Conservation (phyloP, 2,113 vertebrate species). For the Myanophis thanlyinensis region DNA sequence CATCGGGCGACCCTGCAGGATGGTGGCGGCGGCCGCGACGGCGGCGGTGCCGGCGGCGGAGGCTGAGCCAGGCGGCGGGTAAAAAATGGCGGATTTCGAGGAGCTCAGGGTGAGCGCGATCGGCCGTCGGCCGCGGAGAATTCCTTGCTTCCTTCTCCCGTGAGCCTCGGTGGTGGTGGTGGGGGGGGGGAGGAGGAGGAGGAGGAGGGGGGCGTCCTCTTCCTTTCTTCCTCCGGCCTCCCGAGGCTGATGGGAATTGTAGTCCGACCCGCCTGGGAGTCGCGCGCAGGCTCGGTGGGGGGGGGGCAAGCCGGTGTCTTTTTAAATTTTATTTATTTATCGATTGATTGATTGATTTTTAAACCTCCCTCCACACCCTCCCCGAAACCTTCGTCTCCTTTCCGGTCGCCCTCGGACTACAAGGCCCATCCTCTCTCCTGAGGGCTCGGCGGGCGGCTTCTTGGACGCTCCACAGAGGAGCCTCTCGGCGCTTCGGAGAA, state of each 20-base stretch:
- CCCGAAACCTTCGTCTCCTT: not conserved
- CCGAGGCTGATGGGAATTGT: not conserved
- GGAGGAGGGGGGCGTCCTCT: fast-evolving
- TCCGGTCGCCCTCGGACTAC: too few species aligned
- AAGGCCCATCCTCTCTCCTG: not conserved
- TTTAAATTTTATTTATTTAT: too few species aligned
- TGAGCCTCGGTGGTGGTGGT: too few species aligned
- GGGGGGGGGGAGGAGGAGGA: too few species aligned
- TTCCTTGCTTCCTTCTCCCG: not conserved
- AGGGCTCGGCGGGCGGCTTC: not conserved
- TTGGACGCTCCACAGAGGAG: not conserved
- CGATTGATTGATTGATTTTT: too few species aligned
- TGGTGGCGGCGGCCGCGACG: slow-evolving; percentile 6
- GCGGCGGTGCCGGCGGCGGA: not conserved
- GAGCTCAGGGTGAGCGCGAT: slow-evolving; percentile 20
- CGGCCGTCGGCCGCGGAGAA: not conserved
- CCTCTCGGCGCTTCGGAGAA: not conserved
- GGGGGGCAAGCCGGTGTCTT: too few species aligned
- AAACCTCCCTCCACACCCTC: not conserved
- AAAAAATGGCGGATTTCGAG: slow-evolving; percentile 35
- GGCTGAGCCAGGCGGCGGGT: slow-evolving; percentile 5
- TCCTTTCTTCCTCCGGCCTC: not conserved
- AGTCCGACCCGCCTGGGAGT: not conserved
- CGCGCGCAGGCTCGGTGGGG: too few species aligned
- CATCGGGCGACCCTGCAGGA: slow-evolving; percentile 13